phyloP scores from a whole-genome alignment of 2,888 invertebrate species.

The Loripinus fragilis region DNA sequence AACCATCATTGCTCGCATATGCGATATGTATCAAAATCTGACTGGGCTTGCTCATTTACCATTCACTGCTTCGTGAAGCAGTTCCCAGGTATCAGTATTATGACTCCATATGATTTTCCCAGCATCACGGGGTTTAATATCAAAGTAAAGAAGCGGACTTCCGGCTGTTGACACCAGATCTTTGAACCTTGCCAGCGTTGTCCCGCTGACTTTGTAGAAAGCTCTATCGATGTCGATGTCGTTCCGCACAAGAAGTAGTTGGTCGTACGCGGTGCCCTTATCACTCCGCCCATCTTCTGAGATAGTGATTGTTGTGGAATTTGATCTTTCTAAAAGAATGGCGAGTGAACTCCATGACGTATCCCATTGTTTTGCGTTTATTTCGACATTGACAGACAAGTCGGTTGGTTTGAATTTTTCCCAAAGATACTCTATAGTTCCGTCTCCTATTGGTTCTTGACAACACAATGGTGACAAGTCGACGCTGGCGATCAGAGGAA shows the following conservation, averaged over 20 bases:
- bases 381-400: conserved; percentile 26
- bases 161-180: conserved; percentile 61
- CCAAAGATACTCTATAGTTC: conserved; percentile 35
- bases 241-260: conserved; percentile 64
- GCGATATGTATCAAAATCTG: too few relatives aligned
- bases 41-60: too few relatives aligned
- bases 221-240: conserved; percentile 57
- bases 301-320: conserved; percentile 49
- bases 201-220: conserved; percentile 62
- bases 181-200: conserved; percentile 49
- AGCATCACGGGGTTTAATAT: conserved; percentile 86
- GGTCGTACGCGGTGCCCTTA: conserved; percentile 45
- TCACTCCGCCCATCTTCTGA: conserved; percentile 30
- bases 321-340: conserved; percentile 56
- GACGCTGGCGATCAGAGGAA: conserved; percentile 24
- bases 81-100: conserved; percentile 90
- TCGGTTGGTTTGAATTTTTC: not conserved
- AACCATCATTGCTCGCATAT: too few relatives aligned
- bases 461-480: conserved; percentile 41
- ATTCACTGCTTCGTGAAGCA: conserved; percentile 87
- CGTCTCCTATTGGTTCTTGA: conserved; percentile 29
- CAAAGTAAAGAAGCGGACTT: conserved; percentile 83
- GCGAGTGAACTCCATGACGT: conserved; percentile 60
- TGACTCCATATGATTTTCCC: conserved; percentile 93
- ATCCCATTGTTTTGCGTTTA: conserved; percentile 35